Evolutionary conservation across 1,140 invertebrate genomes (phyloP).

Genomic region (Micrasema minimum): DNA sequence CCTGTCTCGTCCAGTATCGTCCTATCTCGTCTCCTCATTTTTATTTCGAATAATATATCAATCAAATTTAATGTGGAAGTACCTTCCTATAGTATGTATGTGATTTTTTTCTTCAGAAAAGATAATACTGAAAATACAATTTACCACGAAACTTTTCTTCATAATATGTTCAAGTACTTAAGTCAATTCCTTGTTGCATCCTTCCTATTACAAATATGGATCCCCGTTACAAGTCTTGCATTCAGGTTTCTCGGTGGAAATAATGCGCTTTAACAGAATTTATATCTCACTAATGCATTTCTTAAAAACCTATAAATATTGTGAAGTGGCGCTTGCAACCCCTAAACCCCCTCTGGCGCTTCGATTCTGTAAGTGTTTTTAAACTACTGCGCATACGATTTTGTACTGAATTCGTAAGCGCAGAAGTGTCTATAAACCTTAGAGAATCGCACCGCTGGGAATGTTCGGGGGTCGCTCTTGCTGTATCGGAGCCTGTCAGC

Average conservation of each 20-base stretch:
- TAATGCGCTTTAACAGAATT: conserved; percentile 52
- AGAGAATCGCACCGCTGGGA: no score
- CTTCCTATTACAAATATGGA: no score
- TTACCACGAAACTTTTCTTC: no score
- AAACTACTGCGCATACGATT: no score
- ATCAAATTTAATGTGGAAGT: no score
- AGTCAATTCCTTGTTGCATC: neutral
- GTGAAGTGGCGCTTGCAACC: conserved; percentile 7
- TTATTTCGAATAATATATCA: no score
- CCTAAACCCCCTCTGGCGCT: conserved; percentile 3
- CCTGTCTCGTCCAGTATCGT: neutral
- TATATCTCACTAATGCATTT: conserved; percentile 55
- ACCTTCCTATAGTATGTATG: no score
- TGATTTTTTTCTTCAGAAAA: no score
- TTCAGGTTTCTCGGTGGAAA: conserved; percentile 25
- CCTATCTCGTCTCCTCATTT: neutral
- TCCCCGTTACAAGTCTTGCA: no score
- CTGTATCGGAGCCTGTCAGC: conserved; percentile 23
- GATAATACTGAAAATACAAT: no score
- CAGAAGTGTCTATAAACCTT: no score
- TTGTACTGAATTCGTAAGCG: conserved; percentile 10
- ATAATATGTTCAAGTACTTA: conserved; percentile 4
- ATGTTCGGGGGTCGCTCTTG: neutral
- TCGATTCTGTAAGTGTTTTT: neutral
- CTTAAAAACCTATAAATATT: conserved; percentile 55